Percentiles rank a stretch among this genome's conserved stretches.
Conservation (phyloP, 2,888 invertebrate species). For the Pardosa pseudoannulata region DNA sequence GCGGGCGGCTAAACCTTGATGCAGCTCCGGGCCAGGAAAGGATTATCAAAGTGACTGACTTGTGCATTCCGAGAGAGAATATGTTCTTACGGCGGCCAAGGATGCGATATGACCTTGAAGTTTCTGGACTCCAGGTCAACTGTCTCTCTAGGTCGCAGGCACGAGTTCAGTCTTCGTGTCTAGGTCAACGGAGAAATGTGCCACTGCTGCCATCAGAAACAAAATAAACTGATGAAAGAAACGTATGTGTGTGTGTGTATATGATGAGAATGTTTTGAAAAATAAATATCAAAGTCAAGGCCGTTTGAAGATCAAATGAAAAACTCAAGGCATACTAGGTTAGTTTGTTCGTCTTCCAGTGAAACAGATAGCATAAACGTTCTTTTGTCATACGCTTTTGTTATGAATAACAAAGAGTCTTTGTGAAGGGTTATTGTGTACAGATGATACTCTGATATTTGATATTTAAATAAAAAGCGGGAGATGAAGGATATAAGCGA, state of each 20-base stretch:
- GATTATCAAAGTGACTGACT: not conserved
- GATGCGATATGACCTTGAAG: slow-evolving; percentile 67
- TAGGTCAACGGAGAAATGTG: slow-evolving; percentile 68
- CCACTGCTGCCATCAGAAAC: slow-evolving; percentile 26
- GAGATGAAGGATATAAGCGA: not conserved
- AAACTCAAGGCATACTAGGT: not conserved
- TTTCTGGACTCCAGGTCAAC: slow-evolving; percentile 49
- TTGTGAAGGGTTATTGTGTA: not conserved
- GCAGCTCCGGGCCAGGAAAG: not conserved
- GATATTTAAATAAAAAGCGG: not conserved
- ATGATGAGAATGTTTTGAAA: too few species aligned
- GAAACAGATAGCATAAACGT: not conserved
- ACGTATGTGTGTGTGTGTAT: not conserved
- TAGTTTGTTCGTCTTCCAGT: not conserved
- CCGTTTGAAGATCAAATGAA: not conserved
- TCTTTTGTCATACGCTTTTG: not conserved
- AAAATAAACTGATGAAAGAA: not conserved
- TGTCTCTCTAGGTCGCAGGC: slow-evolving; percentile 48
- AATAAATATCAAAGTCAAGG: slow-evolving; percentile 15
- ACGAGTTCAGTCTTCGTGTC: slow-evolving; percentile 47
- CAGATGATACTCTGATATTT: not conserved
- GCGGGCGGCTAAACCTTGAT: too few species aligned
- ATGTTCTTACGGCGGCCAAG: slow-evolving; percentile 42
- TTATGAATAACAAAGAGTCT: not conserved
- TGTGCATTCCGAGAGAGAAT: slow-evolving; percentile 1